Evolutionary conservation across 2,888 invertebrate genomes (phyloP), one percentile per base, ranked within the genome.

Genomic region (Phragmatobia fuliginosa): DNA sequence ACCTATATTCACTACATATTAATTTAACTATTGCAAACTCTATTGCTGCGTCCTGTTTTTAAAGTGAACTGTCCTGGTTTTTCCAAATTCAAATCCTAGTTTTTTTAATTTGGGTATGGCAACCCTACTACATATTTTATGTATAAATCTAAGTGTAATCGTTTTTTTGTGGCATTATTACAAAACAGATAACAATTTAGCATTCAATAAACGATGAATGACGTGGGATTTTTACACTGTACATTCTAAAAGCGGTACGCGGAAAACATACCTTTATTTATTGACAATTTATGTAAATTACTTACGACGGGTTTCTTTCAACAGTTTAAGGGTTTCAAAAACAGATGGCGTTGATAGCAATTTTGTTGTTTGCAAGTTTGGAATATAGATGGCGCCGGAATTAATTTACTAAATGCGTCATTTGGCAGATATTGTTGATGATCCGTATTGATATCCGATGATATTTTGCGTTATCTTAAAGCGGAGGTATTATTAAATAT

Each of bases 191-290:
- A 56, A 56, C 31, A 58, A 41, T 66, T 66, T 66, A 41, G 41
- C 32, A 67, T 52, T 56, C 62, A 56, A 38, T 52, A 18, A 56
- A 6, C 41, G 56, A 28, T 36, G 32, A 32, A 59, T 36, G 61
- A 61, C 36, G 36, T 18, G 11, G 61, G 52, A 41, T 62, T 62
- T 68, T 68, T 70, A 31, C 52, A 63, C 14, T 33, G 68, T 32
- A 70, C 76, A 73, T 32, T 67, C 68, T 18, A 74, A 33, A 32
- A 33, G 3, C 73, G 18, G 31, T 45, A 66, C 25, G 25, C 58
- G 62, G 67, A 68, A 68, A 68, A 61, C 61, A 61, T 52, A 33
- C 18, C 18, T 8, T 2, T 33, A 58, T 38, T 52, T 66, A 38
- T 33, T 28, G 33, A 36, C 28, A 61, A 45, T 38, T 61, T 67